Conservation (phyloP, 2,797 vertebrate genomes). For the Poliocrania exsul region DNA sequence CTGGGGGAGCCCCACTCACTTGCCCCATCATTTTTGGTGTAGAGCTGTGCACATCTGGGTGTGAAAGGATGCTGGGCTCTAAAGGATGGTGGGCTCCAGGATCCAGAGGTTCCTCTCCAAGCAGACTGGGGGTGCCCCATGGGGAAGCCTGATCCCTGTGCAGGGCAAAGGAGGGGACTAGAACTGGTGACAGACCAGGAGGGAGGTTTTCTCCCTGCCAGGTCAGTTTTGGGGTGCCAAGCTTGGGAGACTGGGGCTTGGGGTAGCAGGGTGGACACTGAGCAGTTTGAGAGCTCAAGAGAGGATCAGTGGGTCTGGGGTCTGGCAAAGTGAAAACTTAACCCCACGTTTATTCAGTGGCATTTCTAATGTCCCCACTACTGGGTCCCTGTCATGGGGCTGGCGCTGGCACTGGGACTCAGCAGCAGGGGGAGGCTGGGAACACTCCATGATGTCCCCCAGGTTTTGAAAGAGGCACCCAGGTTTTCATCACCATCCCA, state of each 20-base stretch:
- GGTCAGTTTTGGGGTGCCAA: neutral
- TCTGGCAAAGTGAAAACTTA: neutral
- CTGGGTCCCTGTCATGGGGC: neutral
- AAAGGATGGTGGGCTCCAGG: neutral
- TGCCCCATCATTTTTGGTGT: neutral
- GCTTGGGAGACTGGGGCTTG: neutral
- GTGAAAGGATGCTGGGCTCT: neutral
- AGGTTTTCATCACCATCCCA: neutral
- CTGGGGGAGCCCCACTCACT: rapidly evolving
- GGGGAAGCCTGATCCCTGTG: neutral
- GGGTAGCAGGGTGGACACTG: neutral
- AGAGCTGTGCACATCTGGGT: neutral
- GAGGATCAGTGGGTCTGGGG: neutral
- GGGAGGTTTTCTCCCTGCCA: neutral
- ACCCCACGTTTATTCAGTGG: neutral
- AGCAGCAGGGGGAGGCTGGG: neutral
- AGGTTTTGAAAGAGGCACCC: neutral
- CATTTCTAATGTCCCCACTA: neutral
- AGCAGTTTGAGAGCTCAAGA: neutral
- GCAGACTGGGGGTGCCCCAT: neutral
- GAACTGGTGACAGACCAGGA: neutral
- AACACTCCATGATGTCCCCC: neutral
- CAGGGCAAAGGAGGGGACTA: neutral
- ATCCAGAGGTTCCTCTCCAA: neutral
- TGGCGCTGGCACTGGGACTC: rapidly evolving